Evolutionary conservation across 2,113 vertebrate genomes (phyloP).

Genomic region (Eulemur macaco): DNA sequence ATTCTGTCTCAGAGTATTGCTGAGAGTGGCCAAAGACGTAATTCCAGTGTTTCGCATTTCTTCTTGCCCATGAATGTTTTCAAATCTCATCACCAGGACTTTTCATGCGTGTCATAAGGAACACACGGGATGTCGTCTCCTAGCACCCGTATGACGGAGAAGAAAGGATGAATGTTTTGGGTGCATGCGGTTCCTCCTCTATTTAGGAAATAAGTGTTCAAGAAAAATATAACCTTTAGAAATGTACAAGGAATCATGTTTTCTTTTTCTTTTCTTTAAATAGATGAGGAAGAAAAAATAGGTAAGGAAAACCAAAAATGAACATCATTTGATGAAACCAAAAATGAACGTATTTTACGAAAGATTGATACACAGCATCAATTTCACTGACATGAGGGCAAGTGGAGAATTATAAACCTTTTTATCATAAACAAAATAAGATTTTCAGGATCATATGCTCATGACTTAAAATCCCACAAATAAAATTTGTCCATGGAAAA

Average conservation of each 20-base stretch:
- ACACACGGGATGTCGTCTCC: not conserved
- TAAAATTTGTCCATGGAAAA: conserved; percentile 86
- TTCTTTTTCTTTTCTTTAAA: conserved; percentile 40
- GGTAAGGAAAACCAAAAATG: conserved; percentile 62
- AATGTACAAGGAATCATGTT: not conserved
- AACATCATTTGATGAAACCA: conserved; percentile 58
- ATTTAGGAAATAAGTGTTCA: not conserved
- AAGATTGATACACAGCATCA: conserved; percentile 68
- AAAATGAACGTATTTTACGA: conserved; percentile 62
- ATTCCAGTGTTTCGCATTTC: not conserved
- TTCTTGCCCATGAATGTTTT: not conserved
- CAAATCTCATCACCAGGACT: not conserved
- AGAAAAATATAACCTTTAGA: conserved; percentile 40
- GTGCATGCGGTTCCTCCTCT: conserved; percentile 1
- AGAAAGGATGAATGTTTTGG: not conserved
- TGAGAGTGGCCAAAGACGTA: not conserved
- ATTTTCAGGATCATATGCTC: conserved; percentile 68
- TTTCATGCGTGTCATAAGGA: not conserved
- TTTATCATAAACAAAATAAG: conserved; percentile 61
- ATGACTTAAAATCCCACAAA: conserved; percentile 82
- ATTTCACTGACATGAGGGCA: conserved; percentile 45
- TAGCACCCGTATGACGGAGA: not conserved
- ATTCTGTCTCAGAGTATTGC: not conserved
- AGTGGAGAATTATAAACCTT: conserved; percentile 65
- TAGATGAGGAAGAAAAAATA: conserved; percentile 58